Base-by-base conservation (phyloP, 2,888 invertebrate genomes). In the Megalurothrips usitatus region DNA sequence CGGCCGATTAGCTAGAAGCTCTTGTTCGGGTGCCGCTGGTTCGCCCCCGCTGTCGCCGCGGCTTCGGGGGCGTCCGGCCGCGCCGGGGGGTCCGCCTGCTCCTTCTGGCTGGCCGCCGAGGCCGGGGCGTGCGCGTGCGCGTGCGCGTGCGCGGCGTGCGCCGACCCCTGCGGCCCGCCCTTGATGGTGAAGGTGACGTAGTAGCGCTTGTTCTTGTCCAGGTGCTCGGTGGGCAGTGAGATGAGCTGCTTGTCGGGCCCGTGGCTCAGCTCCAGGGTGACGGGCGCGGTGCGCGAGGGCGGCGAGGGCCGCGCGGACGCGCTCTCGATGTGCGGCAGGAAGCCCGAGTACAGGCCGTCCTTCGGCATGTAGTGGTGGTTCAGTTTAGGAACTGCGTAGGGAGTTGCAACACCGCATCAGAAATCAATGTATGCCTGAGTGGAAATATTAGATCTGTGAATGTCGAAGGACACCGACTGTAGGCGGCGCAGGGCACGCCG, bases 131-230 rank as follows among this genome's bases (percentile, higher is more conserved):
- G 58, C 17, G 58, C 58, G 19, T 58, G n/a, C n/a, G n/a, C n/a
- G n/a, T n/a, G n/a, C n/a, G 23, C 4, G 0, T 58, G 58, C 17
- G 58, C 58, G 19, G 49, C 12, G 49, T 58, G 23, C 3, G 63
- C 63, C 63, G n/a, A 26, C 9, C 68, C 68, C 68, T 75, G 68
- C 2, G 68, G 68, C 1, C 84, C 84, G 80, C 94, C 94, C 87
- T 94, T 94, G 6, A 97, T 95, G 49, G 96, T 96, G 86, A 97
- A 96, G 80, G 96, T 96, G 82, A 97, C 96, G 87, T 95, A 96
- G 88, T 96, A 97, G 86, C 95, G 91, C 88, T 96, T 96, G 86
- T 94, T 95, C 86, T 94, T 94, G 87, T 96, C 96, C 85, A 96
- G 88, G 86, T 92, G 92, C 85, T 96, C 95, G 28, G 96, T 93